A percentile compares a stretch with the other conserved stretches of the same genome.
Evolutionary conservation across 1,140 invertebrate species (phyloP).

Genomic region (Cyrtorhinus lividipennis): DNA sequence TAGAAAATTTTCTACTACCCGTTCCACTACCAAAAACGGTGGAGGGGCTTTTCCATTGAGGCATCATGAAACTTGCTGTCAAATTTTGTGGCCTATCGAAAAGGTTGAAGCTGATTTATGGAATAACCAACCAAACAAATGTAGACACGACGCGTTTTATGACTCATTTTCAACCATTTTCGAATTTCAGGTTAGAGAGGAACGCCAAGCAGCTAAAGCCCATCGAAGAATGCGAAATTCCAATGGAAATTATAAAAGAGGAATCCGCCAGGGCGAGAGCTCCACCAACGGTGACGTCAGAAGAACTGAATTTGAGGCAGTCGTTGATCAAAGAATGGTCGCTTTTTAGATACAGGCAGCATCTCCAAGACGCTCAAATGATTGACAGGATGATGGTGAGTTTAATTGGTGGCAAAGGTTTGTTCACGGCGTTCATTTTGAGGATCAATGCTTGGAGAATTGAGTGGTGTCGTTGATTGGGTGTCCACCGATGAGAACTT

Average conservation of each 20-base stretch:
- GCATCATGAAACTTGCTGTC: neutral
- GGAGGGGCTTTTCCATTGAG: neutral
- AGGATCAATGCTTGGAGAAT: too few species aligned
- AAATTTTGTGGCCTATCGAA: too few species aligned
- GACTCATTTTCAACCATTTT: neutral
- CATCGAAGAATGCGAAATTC: constrained; percentile 61
- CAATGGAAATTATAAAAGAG: constrained; percentile 46
- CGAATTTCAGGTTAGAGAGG: constrained; percentile 45
- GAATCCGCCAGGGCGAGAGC: constrained; percentile 44
- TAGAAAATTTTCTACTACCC: neutral
- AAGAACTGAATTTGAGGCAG: constrained; percentile 38
- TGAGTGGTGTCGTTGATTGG: too few species aligned
- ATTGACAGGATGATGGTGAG: constrained; percentile 43
- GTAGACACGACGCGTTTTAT: neutral
- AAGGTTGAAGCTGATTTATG: too few species aligned
- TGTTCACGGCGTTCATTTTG: too few species aligned
- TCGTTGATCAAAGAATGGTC: constrained; percentile 56
- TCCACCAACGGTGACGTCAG: constrained; percentile 30
- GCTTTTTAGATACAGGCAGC: constrained; percentile 45
- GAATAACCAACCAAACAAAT: neutral
- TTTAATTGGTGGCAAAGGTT: too few species aligned
- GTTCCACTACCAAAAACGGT: neutral
- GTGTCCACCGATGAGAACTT: too few species aligned
- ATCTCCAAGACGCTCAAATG: constrained; percentile 43
- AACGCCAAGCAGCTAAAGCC: constrained; percentile 63